Conservation (phyloP, 2,797 vertebrate species). For the Octomys mimax region DNA sequence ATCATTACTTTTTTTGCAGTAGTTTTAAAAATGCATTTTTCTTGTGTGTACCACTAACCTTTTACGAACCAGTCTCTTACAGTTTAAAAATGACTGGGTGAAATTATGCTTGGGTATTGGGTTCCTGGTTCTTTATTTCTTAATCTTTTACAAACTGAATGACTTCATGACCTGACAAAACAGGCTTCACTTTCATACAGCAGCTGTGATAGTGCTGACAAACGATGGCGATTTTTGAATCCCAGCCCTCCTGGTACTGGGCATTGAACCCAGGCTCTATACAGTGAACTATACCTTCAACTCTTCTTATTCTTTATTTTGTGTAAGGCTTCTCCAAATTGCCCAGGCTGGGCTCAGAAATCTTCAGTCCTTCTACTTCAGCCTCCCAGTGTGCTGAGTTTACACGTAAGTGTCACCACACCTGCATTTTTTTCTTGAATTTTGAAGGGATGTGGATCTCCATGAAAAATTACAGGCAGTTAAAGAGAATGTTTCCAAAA, state of each 20-base stretch:
- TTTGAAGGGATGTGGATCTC: not conserved
- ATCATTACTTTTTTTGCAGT: conserved; percentile 80
- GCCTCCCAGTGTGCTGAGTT: not conserved
- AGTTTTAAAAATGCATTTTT: conserved; percentile 83
- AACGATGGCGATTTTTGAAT: not conserved
- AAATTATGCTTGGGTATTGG: conserved; percentile 38
- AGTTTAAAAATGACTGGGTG: conserved; percentile 77
- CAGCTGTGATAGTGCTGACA: not conserved
- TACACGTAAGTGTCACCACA: not conserved
- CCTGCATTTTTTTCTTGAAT: not conserved
- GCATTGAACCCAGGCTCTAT: not conserved
- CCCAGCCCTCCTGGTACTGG: not conserved
- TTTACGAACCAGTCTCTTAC: conserved; percentile 74
- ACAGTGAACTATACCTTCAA: not conserved
- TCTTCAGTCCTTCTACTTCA: not conserved
- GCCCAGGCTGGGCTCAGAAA: not conserved
- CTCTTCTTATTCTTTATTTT: not conserved
- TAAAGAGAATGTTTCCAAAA: not conserved
- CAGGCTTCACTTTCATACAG: not conserved
- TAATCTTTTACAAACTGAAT: not conserved
- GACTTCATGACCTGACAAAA: not conserved
- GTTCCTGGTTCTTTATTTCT: conserved; percentile 42
- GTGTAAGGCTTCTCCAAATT: not conserved
- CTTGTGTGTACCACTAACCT: conserved; percentile 63
- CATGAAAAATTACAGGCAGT: no score